Conservation (phyloP, 2,113 vertebrate genomes). For the Clarias macrocephalus region DNA sequence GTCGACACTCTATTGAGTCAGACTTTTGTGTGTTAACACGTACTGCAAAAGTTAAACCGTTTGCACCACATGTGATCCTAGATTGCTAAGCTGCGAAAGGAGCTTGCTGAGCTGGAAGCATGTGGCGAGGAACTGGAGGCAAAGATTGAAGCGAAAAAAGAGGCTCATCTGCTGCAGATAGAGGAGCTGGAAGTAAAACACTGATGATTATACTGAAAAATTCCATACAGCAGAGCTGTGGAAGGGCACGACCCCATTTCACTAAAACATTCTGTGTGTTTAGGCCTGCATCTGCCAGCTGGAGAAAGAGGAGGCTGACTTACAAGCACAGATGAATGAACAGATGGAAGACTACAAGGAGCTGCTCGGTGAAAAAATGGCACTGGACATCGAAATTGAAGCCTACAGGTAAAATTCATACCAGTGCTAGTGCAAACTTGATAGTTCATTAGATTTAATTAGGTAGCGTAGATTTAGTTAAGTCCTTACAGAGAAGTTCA, state of each 20-base stretch:
- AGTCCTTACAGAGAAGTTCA: background rate
- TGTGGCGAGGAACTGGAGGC: slow-evolving; percentile 65
- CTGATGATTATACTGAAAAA: background rate
- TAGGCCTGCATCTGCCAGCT: slow-evolving; percentile 56
- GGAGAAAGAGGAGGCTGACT: slow-evolving; percentile 58
- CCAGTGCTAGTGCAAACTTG: background rate
- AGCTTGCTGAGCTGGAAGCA: slow-evolving; percentile 63
- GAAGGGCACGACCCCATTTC: slow-evolving; percentile 9
- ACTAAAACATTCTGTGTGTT: slow-evolving; percentile 31
- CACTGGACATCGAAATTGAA: slow-evolving; percentile 72
- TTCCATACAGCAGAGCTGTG: background rate
- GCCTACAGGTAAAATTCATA: slow-evolving; percentile 68
- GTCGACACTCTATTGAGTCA: slow-evolving; percentile 18
- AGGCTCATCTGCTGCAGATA: slow-evolving; percentile 62
- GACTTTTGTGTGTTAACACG: background rate
- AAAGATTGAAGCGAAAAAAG: slow-evolving; percentile 61
- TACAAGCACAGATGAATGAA: slow-evolving; percentile 67
- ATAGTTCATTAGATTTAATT: background rate
- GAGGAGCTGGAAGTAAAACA: slow-evolving; percentile 67
- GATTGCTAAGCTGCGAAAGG: slow-evolving; percentile 65
- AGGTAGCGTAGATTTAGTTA: background rate
- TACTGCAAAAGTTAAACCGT: background rate
- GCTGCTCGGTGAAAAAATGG: slow-evolving; percentile 73
- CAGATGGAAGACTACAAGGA: slow-evolving; percentile 68
- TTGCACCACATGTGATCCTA: slow-evolving; percentile 45